phyloP scores from a whole-genome alignment of 1,140 invertebrate genomes.

The Sycobia sp. region DNA sequence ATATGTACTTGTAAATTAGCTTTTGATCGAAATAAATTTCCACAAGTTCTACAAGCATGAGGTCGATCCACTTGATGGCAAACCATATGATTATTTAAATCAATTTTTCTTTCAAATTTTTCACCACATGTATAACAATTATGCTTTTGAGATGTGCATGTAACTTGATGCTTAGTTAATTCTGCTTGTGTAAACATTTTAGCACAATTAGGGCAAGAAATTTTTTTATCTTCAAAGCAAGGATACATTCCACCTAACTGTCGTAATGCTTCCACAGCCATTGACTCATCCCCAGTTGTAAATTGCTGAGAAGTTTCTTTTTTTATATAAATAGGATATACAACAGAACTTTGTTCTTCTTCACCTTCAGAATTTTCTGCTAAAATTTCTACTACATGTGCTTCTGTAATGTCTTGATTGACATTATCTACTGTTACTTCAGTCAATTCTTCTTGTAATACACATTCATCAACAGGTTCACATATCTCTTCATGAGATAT shows the following conservation, averaged over 20 bases:
- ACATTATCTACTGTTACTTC: conserved; percentile 40
- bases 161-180: conserved; percentile 43
- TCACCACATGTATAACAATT: conserved; percentile 52
- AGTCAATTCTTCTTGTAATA: conserved; percentile 41
- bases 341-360: conserved; percentile 41
- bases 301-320: conserved; percentile 48
- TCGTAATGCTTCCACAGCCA: conserved; percentile 61
- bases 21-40: conserved; percentile 55
- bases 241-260: conserved; percentile 61
- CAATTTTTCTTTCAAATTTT: conserved; percentile 54
- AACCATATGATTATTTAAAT: conserved; percentile 58
- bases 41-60: conserved; percentile 55
- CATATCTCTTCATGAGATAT: conserved; percentile 55
- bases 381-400: conserved; percentile 44
- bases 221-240: conserved; percentile 50
- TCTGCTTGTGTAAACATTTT: conserved; percentile 38
- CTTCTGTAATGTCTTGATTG: conserved; percentile 37
- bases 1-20: conserved; percentile 51
- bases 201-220: conserved; percentile 43
- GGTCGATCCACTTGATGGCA: conserved; percentile 57
- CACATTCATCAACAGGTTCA: conserved; percentile 45
- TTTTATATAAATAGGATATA: conserved; percentile 53
- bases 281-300: conserved; percentile 57
- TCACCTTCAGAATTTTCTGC: conserved; percentile 43
- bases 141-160: conserved; percentile 44